phyloP scores from a whole-genome alignment of 2,113 vertebrate species.

The Pimephales promelas region DNA sequence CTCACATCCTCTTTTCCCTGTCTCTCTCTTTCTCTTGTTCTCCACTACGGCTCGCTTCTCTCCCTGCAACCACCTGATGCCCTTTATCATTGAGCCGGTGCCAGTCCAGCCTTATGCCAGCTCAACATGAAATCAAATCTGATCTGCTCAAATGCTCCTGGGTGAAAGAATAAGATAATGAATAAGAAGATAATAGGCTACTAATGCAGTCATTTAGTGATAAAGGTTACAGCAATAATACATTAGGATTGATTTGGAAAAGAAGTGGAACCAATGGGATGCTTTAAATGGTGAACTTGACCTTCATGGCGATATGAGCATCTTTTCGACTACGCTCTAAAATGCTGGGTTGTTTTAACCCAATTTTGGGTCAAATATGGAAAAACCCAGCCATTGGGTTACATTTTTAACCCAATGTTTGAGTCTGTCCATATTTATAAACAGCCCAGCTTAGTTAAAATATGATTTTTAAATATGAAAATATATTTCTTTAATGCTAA shows the following conservation, averaged over 20 bases:
- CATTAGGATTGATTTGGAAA: background rate
- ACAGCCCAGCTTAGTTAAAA: background rate
- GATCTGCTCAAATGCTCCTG: background rate
- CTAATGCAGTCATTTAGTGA: background rate
- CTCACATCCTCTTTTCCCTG: slow-evolving; percentile 77
- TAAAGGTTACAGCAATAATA: background rate
- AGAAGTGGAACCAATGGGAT: background rate
- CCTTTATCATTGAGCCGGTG: background rate
- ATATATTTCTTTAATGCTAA: background rate
- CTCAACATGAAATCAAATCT: background rate
- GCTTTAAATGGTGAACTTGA: background rate
- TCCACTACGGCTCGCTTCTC: slow-evolving; percentile 55
- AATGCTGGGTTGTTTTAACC: too few species aligned
- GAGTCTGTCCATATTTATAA: too few species aligned
- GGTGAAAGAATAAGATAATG: background rate
- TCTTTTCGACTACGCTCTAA: too few species aligned
- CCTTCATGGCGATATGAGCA: too few species aligned
- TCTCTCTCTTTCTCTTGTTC: slow-evolving; percentile 75
- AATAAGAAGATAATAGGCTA: background rate
- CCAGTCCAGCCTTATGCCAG: background rate
- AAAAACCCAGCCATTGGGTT: too few species aligned
- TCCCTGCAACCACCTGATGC: slow-evolving; percentile 59
- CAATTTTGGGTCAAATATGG: too few species aligned
- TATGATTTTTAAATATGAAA: background rate
- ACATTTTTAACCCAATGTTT: too few species aligned